Percentiles rank a stretch among this genome's conserved stretches.
These are phyloP conservation scores for Babyrousa celebensis DNA, from an alignment of 2,797 vertebrate species.

Conservation along the genomic window DNA sequence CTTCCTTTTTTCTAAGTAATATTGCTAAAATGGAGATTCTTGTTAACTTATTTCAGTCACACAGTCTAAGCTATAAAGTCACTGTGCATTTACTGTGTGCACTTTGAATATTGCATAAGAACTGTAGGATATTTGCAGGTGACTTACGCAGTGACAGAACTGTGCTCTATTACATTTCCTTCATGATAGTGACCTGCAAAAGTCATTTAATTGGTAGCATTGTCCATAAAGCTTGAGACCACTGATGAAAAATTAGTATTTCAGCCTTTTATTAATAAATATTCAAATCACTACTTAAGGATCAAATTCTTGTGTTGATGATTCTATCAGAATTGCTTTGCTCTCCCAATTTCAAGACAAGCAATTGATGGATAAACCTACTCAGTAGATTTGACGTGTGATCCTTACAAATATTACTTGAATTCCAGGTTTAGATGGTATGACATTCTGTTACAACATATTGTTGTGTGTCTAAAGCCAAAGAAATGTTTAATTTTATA, in stretches of 20 bases:
- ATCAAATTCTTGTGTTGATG: not conserved
- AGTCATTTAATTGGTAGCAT: not conserved
- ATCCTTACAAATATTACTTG: slow-evolving; percentile 8
- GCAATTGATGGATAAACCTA: not conserved
- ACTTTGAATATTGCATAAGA: not conserved
- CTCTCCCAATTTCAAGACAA: not conserved
- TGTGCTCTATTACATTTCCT: not conserved
- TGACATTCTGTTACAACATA: not conserved
- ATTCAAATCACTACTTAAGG: slow-evolving; percentile 14
- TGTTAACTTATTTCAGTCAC: not conserved
- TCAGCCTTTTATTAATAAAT: not conserved
- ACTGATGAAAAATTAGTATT: not conserved
- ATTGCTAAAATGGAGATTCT: not conserved
- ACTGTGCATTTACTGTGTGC: not conserved
- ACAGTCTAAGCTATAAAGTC: not conserved
- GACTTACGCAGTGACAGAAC: not conserved
- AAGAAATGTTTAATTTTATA: slow-evolving; percentile 46
- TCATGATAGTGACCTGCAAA: not conserved
- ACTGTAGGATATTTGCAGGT: not conserved
- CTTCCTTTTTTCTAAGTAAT: not conserved
- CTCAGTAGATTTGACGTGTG: not conserved
- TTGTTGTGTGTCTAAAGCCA: not conserved
- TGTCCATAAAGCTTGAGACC: slow-evolving; percentile 30
- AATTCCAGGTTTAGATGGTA: slow-evolving; percentile 13
- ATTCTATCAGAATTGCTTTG: slow-evolving; percentile 19